Percentiles rank a stretch among this genome's conserved stretches.
Conservation (phyloP, 2,797 vertebrate genomes). For the Clarias platycephalus region DNA sequence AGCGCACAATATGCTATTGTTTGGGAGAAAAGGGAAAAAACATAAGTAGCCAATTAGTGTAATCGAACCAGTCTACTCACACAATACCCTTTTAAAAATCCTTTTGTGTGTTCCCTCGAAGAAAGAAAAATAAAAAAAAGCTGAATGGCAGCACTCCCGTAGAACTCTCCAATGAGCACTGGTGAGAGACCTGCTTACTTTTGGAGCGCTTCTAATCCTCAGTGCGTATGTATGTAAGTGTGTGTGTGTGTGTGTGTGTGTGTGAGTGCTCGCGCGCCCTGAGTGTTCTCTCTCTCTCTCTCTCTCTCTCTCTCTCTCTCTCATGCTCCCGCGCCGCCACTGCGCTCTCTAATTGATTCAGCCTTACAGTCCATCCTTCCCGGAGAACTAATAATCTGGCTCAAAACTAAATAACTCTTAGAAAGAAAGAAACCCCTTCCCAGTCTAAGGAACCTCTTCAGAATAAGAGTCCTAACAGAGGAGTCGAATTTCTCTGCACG, state of each 20-base stretch:
- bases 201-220: constrained; percentile 50
- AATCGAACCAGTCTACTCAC: constrained; percentile 53
- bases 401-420: constrained; percentile 94
- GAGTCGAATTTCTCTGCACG: constrained; percentile 59
- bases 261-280: not conserved
- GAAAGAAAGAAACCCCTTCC: constrained; percentile 80
- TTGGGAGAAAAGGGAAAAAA: not conserved
- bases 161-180: constrained; percentile 47
- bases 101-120: constrained; percentile 70
- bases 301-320: constrained; percentile 59
- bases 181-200: constrained; percentile 47
- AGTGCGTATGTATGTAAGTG: constrained; percentile 19
- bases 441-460: constrained; percentile 67
- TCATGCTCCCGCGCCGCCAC: constrained; percentile 74
- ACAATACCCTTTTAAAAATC: constrained; percentile 68
- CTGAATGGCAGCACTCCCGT: constrained; percentile 49
- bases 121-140: constrained; percentile 49
- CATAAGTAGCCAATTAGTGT: constrained; percentile 45
- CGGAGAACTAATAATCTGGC: constrained; percentile 89
- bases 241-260: constrained; percentile 5
- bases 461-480: constrained; percentile 79
- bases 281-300: not conserved
- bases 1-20: not conserved
- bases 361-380: constrained; percentile 88
- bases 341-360: constrained; percentile 93